A percentile compares a stretch with the other conserved stretches of the same genome.
Evolutionary conservation across 2,113 vertebrate species (phyloP).

Genomic region (Rhodinocichla rosea): DNA sequence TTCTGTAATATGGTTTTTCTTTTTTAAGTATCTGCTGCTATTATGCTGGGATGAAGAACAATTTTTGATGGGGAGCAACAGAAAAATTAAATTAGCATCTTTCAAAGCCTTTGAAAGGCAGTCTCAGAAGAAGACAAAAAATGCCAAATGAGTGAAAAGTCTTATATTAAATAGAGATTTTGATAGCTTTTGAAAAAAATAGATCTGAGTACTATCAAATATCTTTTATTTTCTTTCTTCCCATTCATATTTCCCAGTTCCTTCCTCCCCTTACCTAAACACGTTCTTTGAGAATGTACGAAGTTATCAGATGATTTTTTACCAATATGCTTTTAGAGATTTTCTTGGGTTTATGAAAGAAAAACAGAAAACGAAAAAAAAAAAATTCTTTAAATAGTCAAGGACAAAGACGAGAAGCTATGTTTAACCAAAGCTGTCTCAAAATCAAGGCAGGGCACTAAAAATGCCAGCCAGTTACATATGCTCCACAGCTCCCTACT

Average conservation of each 20-base stretch:
- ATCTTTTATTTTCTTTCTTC: not conserved
- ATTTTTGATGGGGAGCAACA: not conserved
- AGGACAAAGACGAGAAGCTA: constrained; percentile 8
- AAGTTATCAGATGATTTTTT: not conserved
- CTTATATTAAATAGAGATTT: not conserved
- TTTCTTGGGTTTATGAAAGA: not conserved
- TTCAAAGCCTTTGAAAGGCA: not conserved
- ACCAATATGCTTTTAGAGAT: not conserved
- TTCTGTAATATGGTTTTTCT: not conserved
- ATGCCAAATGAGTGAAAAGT: not conserved
- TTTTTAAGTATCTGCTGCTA: not conserved
- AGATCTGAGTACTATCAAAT: not conserved
- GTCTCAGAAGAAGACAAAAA: not conserved
- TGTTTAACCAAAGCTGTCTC: not conserved
- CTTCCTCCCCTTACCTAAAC: not conserved
- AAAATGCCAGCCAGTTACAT: constrained; percentile 52
- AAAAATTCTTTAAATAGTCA: not conserved
- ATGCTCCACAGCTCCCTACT: not conserved
- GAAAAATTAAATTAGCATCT: not conserved
- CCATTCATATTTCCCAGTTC: not conserved
- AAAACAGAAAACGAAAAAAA: not conserved
- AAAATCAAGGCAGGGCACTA: constrained; percentile 50
- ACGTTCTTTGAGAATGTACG: not conserved
- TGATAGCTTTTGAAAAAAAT: not conserved
- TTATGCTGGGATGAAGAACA: not conserved